phyloP scores from a whole-genome alignment of 2,888 invertebrate genomes.

The Drosophila meridionalis region DNA sequence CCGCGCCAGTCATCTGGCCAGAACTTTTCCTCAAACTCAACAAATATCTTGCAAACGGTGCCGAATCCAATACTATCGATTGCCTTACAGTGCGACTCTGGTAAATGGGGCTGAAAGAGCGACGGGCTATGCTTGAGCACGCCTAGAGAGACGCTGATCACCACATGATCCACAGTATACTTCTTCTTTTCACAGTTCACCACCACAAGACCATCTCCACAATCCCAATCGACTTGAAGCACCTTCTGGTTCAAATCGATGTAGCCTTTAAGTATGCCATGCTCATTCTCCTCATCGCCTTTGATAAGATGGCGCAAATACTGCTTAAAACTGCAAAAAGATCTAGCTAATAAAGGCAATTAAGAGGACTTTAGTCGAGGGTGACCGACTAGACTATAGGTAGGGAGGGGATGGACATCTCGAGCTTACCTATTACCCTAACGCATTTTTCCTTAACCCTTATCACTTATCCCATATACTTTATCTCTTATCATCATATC shows the following conservation, averaged over 20 bases:
- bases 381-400: background rate
- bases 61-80: slow-evolving; percentile 87
- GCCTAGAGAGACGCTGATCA: slow-evolving; percentile 87
- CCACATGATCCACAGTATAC: slow-evolving; percentile 86
- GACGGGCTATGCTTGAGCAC: slow-evolving; percentile 85
- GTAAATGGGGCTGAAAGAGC: slow-evolving; percentile 85
- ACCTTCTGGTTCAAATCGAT: slow-evolving; percentile 64
- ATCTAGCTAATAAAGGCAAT: background rate
- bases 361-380: background rate
- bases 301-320: slow-evolving; percentile 52
- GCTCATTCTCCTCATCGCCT: slow-evolving; percentile 46
- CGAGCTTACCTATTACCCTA: too few relatives aligned
- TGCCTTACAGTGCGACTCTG: slow-evolving; percentile 84
- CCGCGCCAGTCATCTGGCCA: slow-evolving; percentile 86
- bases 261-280: slow-evolving; percentile 72
- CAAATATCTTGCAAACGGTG: slow-evolving; percentile 87
- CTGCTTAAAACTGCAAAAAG: slow-evolving; percentile 74
- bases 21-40: slow-evolving; percentile 87
- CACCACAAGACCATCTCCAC: slow-evolving; percentile 42
- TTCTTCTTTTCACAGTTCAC: slow-evolving; percentile 71
- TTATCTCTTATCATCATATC: too few relatives aligned
- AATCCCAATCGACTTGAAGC: slow-evolving; percentile 61
- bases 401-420: too few relatives aligned
- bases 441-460: too few relatives aligned
- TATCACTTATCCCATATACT: too few relatives aligned